phyloP scores from a whole-genome alignment of 92 coral and sea anemone species.

The Phenganax subtilis region DNA sequence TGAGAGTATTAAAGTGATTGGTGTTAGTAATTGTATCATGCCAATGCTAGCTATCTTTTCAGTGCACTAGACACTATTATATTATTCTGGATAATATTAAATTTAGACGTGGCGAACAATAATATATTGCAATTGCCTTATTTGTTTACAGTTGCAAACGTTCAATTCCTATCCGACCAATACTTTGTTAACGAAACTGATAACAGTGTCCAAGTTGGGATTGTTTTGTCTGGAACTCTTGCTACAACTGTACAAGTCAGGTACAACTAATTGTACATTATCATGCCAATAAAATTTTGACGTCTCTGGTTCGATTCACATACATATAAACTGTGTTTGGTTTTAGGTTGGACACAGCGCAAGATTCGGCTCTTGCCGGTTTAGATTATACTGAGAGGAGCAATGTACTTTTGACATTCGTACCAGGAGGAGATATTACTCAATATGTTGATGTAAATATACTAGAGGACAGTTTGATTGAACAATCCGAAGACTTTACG shows the following conservation, averaged over 20 bases:
- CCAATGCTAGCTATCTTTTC: too few species aligned
- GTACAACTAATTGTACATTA: not conserved
- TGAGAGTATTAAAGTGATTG: too few species aligned
- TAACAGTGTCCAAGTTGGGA: not conserved
- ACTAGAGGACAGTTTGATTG: not conserved
- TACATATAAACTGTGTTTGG: not conserved
- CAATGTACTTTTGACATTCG: not conserved
- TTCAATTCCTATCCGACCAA: conserved; percentile 20
- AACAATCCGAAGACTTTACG: not conserved
- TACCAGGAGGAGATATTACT: not conserved
- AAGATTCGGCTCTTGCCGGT: not conserved
- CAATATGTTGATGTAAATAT: conserved; percentile 9
- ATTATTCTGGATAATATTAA: too few species aligned
- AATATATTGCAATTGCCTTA: not conserved
- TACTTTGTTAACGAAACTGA: conserved; percentile 9
- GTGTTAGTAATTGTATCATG: too few species aligned
- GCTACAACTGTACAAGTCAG: not conserved
- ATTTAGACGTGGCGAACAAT: too few species aligned
- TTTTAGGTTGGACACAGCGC: not conserved
- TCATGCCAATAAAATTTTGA: not conserved
- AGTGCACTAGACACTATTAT: too few species aligned
- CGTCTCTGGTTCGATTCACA: not conserved
- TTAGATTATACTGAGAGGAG: not conserved
- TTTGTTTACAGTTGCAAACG: conserved; percentile 22
- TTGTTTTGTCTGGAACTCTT: conserved; percentile 3